These are phyloP conservation scores for Camponotus vicinus DNA, from an alignment of 1,140 invertebrate species.

Conservation along the genomic window DNA sequence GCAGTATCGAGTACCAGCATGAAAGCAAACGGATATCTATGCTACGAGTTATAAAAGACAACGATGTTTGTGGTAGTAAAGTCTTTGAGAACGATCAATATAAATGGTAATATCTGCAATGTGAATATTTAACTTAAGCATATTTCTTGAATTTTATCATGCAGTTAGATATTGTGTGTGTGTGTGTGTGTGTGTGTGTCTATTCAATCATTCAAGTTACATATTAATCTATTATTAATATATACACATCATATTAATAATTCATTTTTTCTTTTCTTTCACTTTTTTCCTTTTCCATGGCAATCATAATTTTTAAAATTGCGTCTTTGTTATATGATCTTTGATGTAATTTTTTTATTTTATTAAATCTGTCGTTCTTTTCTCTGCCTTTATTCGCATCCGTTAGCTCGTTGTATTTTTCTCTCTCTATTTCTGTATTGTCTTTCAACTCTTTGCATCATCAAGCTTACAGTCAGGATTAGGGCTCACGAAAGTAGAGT, in stretches of 20 bases:
- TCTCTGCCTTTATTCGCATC: neutral
- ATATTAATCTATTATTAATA: neutral
- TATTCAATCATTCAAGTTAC: neutral
- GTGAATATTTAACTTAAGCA: neutral
- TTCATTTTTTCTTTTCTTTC: neutral
- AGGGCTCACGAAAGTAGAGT: constrained; percentile 49
- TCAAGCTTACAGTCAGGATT: constrained; percentile 63
- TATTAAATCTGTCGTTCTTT: constrained; percentile 28
- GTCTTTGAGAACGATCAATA: neutral
- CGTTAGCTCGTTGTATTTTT: constrained; percentile 31
- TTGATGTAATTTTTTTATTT: constrained; percentile 2
- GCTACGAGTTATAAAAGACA: neutral
- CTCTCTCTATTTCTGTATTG: neutral
- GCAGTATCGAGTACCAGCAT: constrained; percentile 2
- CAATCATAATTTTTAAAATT: constrained; percentile 31
- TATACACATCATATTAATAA: neutral
- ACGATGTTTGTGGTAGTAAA: neutral
- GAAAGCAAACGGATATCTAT: neutral
- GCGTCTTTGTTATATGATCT: neutral
- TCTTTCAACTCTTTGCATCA: constrained; percentile 53
- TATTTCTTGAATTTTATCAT: neutral
- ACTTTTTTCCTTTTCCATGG: neutral
- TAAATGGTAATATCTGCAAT: neutral
- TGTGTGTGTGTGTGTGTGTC: no score
- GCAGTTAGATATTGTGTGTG: no score